phyloP scores from a whole-genome alignment of 2,113 vertebrate genomes.

The Bos javanicus region DNA sequence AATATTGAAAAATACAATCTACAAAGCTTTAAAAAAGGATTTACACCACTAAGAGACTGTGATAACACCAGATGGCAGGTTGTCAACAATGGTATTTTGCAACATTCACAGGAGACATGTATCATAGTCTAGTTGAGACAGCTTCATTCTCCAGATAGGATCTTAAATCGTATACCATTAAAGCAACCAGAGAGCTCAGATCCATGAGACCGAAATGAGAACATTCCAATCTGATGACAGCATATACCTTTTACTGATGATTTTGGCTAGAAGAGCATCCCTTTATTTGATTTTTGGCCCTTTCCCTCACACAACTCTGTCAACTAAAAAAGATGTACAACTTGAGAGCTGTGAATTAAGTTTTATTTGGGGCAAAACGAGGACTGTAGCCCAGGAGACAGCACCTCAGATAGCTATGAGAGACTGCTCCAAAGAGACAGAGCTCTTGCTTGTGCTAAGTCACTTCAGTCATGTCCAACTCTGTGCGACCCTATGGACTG shows the following conservation, averaged over 20 bases:
- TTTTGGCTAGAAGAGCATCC: not conserved
- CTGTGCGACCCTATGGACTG: not conserved
- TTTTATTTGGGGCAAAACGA: not conserved
- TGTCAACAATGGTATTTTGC: not conserved
- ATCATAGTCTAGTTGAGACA: not conserved
- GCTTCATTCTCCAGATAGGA: not conserved
- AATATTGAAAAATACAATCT: slow-evolving; percentile 29
- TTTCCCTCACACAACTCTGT: not conserved
- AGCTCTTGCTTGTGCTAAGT: not conserved
- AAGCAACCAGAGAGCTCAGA: not conserved
- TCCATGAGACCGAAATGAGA: not conserved
- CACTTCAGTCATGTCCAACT: not conserved
- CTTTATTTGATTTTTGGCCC: not conserved
- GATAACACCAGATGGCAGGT: not conserved
- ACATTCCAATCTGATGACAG: not conserved
- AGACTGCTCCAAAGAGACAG: not conserved
- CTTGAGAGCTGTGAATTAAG: not conserved
- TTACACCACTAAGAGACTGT: not conserved
- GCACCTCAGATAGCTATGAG: not conserved
- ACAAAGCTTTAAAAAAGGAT: not conserved
- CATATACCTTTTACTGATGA: not conserved
- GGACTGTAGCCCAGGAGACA: not conserved
- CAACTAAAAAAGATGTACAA: not conserved
- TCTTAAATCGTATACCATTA: not conserved
- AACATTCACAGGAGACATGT: not conserved